phyloP scores from a whole-genome alignment of 1,140 invertebrate genomes.

The Andrena cerasifolii region DNA sequence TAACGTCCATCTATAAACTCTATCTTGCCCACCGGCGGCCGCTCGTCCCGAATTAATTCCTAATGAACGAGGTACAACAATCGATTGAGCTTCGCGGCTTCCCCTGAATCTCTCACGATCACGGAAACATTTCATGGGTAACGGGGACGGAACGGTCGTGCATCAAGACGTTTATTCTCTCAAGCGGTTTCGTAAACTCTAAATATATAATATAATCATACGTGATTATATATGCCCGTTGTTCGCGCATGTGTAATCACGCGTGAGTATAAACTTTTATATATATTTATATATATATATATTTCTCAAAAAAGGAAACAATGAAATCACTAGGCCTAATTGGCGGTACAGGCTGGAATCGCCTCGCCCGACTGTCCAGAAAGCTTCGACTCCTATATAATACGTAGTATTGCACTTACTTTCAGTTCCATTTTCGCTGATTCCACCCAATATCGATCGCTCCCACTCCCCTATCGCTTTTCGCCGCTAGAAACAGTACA shows the following conservation, averaged over 20 bases:
- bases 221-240: slow-evolving; percentile 55
- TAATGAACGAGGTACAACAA: slow-evolving; percentile 35
- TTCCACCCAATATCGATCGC: background rate
- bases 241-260: too few relatives aligned
- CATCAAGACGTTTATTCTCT: slow-evolving; percentile 59
- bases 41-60: slow-evolving; percentile 26
- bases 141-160: slow-evolving; percentile 58
- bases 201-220: slow-evolving; percentile 70
- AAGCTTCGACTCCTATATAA: slow-evolving; percentile 44
- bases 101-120: background rate
- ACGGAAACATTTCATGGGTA: background rate
- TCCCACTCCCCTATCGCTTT: background rate
- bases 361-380: slow-evolving; percentile 3
- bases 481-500: background rate
- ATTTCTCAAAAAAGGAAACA: slow-evolving; percentile 75
- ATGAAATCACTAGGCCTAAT: slow-evolving; percentile 81
- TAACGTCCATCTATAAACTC: background rate
- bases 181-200: slow-evolving; percentile 75
- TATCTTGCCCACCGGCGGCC: slow-evolving; percentile 4
- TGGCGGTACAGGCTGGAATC: slow-evolving; percentile 72
- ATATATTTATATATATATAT: slow-evolving; percentile 55
- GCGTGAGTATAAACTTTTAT: slow-evolving; percentile 35
- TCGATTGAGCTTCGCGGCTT: slow-evolving; percentile 11
- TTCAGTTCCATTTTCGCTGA: background rate
- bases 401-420: background rate